phyloP scores from a whole-genome alignment of 2,113 vertebrate species.

The Ondatra zibethicus region DNA sequence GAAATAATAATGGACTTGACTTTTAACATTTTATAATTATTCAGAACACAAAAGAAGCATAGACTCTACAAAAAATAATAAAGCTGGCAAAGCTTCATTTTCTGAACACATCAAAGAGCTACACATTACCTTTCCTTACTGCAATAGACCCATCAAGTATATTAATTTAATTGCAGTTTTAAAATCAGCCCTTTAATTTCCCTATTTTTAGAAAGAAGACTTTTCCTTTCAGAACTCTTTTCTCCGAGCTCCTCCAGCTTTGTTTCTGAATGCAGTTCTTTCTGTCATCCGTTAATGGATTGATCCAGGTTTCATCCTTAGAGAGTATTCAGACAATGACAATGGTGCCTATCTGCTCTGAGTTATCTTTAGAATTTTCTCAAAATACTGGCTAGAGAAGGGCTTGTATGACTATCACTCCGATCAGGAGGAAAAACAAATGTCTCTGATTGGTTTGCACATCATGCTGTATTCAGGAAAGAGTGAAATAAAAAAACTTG shows the following conservation, averaged over 20 bases:
- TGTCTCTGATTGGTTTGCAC: background rate
- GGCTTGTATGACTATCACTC: background rate
- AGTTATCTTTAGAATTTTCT: background rate
- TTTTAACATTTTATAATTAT: constrained; percentile 26
- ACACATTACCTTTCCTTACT: background rate
- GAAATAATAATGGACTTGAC: background rate
- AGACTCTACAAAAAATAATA: background rate
- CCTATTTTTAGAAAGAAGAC: constrained; percentile 64
- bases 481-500: background rate
- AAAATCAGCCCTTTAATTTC: constrained; percentile 49
- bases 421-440: background rate
- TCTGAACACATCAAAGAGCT: background rate
- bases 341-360: too few relatives aligned
- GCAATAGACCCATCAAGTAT: constrained; percentile 39
- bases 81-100: background rate
- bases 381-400: background rate
- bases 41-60: constrained; percentile 26
- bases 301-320: too few relatives aligned
- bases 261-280: background rate
- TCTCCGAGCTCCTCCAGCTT: background rate
- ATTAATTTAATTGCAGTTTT: constrained; percentile 55
- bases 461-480: background rate
- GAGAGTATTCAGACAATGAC: too few relatives aligned
- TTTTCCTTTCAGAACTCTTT: constrained; percentile 32
- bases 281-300: background rate